Conservation (phyloP, 2,888 invertebrate species). For the Habroteleia sp. region DNA sequence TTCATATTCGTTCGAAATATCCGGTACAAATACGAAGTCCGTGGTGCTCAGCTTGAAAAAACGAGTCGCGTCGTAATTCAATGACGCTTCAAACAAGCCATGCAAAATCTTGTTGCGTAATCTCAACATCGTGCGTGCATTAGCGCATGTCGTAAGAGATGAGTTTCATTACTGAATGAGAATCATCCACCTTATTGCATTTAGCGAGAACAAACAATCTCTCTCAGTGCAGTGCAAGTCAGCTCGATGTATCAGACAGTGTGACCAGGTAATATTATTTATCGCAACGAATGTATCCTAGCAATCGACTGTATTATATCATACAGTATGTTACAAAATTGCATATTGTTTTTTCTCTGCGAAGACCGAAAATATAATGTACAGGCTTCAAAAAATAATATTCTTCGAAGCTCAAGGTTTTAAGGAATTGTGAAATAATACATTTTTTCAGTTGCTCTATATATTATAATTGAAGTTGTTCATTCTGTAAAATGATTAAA, state of each 20-base stretch:
- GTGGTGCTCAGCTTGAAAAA: slow-evolving; percentile 15
- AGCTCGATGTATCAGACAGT: slow-evolving; percentile 53
- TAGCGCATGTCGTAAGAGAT: slow-evolving; percentile 1
- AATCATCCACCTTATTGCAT: slow-evolving; percentile 74
- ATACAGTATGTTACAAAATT: slow-evolving; percentile 20
- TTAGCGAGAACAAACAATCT: slow-evolving; percentile 75
- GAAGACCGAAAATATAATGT: slow-evolving; percentile 18
- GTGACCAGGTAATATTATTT: slow-evolving; percentile 73
- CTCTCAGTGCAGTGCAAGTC: slow-evolving; percentile 29
- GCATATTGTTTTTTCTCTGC: slow-evolving; percentile 2
- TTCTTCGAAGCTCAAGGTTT: no score
- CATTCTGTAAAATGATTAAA: no score
- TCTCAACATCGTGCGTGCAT: neutral
- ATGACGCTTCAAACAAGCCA: slow-evolving; percentile 26
- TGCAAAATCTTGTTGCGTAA: neutral
- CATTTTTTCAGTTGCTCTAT: neutral
- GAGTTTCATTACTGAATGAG: slow-evolving; percentile 42
- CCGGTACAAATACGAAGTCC: slow-evolving; percentile 29
- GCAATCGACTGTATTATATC: slow-evolving; percentile 73
- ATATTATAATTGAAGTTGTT: no score
- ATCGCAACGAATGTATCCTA: slow-evolving; percentile 74
- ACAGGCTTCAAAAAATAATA: slow-evolving; percentile 34
- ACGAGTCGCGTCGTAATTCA: slow-evolving; percentile 21
- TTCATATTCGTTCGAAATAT: slow-evolving; percentile 41
- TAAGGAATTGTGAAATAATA: no score